These are phyloP conservation scores for Pheosia gnoma DNA, from an alignment of 2,888 invertebrate genomes.

Conservation along the genomic window DNA sequence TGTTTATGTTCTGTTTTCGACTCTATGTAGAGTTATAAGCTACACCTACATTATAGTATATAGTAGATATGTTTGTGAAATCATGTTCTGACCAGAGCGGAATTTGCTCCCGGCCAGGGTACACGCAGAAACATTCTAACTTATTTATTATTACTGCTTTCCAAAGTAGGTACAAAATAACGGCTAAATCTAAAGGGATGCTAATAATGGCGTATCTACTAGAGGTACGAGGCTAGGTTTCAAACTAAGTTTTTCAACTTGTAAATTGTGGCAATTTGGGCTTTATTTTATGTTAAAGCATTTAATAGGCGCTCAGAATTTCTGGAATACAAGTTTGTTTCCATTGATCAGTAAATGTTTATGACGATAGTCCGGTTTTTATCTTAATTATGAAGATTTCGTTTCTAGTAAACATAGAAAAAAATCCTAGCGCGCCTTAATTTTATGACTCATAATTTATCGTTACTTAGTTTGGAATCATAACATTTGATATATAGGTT, in stretches of 20 bases:
- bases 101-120: not conserved
- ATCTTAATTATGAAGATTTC: too few species aligned
- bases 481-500: too few species aligned
- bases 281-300: constrained; percentile 15
- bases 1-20: not conserved
- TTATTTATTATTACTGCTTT: too few species aligned
- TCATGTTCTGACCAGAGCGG: not conserved
- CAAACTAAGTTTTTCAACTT: constrained; percentile 43
- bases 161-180: not conserved
- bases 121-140: too few species aligned
- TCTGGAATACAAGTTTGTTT: not conserved
- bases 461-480: too few species aligned
- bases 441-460: too few species aligned
- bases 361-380: not conserved
- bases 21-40: not conserved
- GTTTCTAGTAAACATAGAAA: too few species aligned
- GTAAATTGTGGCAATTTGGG: constrained; percentile 49
- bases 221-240: constrained; percentile 51
- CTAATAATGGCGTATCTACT: constrained; percentile 58
- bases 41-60: too few species aligned
- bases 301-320: not conserved
- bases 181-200: constrained; percentile 42
- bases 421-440: too few species aligned
- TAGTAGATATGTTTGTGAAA: constrained; percentile 40
- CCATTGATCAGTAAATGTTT: not conserved